These are phyloP conservation scores for Tachina lurida DNA, from an alignment of 2,888 invertebrate genomes.

Conservation along the genomic window DNA sequence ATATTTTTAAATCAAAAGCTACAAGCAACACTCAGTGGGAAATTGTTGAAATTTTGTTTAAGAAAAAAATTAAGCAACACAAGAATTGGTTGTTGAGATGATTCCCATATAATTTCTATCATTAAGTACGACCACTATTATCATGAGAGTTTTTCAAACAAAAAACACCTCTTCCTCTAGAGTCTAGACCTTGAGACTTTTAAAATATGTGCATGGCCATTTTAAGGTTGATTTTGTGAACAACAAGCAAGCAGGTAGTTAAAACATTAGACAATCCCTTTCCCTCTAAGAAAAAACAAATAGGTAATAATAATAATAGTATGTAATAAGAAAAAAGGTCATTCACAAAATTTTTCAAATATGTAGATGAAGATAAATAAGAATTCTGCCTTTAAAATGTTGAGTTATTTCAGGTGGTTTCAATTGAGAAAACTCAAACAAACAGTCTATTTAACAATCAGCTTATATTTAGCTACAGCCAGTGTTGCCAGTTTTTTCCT, in stretches of 20 bases:
- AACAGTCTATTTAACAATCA: background rate
- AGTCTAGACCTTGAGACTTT: constrained; percentile 14
- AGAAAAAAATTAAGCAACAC: background rate
- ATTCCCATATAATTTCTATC: background rate
- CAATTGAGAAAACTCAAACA: constrained; percentile 8
- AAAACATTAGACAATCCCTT: background rate
- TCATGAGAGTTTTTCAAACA: background rate
- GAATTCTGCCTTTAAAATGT: constrained; percentile 16
- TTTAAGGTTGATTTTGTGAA: constrained; percentile 3
- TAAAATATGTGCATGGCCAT: background rate
- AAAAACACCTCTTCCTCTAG: background rate
- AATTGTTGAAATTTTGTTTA: background rate
- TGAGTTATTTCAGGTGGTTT: constrained; percentile 43
- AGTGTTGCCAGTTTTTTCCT: too few relatives aligned
- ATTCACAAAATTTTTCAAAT: constrained; percentile 17
- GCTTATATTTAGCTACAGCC: background rate
- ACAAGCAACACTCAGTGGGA: too few relatives aligned
- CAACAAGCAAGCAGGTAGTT: constrained; percentile 45
- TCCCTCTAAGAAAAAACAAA: background rate
- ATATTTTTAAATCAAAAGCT: too few relatives aligned
- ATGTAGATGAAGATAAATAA: constrained; percentile 20
- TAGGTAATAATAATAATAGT: background rate
- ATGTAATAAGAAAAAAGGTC: constrained; percentile 13
- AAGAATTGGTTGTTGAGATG: background rate
- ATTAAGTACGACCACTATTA: background rate